Evolutionary conservation across 2,113 vertebrate species (phyloP).

Genomic region (Notothenia coriiceps): DNA sequence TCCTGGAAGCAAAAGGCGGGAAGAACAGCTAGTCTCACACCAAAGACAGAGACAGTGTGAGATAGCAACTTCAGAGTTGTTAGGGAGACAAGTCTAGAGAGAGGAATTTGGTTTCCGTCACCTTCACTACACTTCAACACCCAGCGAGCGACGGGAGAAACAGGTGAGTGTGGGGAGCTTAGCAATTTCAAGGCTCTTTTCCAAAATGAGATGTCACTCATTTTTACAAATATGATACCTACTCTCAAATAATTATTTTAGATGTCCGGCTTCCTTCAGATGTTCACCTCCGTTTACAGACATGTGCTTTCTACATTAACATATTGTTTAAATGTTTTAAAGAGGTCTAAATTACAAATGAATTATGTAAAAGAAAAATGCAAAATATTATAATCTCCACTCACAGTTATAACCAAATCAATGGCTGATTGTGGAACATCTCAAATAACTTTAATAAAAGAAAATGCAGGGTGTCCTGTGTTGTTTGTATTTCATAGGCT

Average conservation of each 20-base stretch:
- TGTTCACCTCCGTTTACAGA: not conserved
- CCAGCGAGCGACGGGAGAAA: not conserved
- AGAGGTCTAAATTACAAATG: not conserved
- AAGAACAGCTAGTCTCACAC: constrained; percentile 10
- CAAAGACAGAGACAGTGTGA: constrained; percentile 10
- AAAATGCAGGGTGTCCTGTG: too few relatives aligned
- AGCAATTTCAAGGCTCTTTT: constrained; percentile 20
- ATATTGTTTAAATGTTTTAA: not conserved
- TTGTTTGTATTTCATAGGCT: too few relatives aligned
- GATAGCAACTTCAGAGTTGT: constrained; percentile 26
- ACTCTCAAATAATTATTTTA: constrained; percentile 5
- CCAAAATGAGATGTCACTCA: constrained; percentile 56
- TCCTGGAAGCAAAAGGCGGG: constrained; percentile 37
- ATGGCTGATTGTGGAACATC: not conserved
- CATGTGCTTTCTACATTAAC: not conserved
- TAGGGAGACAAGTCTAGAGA: constrained; percentile 29
- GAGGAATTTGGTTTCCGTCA: constrained; percentile 47
- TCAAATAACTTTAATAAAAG: too few relatives aligned
- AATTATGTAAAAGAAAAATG: not conserved
- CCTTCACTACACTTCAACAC: constrained; percentile 42
- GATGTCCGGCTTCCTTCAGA: constrained; percentile 5
- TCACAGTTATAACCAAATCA: not conserved
- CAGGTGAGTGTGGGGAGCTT: constrained; percentile 11
- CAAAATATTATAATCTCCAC: not conserved
- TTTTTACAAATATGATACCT: constrained; percentile 22